Percentiles rank a stretch among this genome's conserved stretches.
Evolutionary conservation across 2,888 invertebrate genomes (phyloP).

Genomic region (Ditula angustiorana): DNA sequence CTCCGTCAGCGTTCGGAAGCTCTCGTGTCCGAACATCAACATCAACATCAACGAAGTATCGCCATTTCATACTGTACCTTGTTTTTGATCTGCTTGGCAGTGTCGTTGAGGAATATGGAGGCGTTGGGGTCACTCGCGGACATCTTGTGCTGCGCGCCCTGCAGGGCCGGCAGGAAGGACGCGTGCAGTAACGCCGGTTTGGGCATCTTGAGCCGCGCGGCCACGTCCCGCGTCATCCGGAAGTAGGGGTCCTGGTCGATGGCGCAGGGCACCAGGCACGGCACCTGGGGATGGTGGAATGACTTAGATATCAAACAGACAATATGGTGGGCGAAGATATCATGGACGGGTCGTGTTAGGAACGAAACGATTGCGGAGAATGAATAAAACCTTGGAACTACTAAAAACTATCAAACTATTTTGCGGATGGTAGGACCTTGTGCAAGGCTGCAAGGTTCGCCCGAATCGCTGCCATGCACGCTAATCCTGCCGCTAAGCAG

Average conservation of each 20-base stretch:
- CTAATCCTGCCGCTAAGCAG: too few species aligned
- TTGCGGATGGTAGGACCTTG: too few species aligned
- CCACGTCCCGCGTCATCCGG: constrained; percentile 99
- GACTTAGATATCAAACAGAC: too few species aligned
- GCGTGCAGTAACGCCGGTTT: constrained; percentile 96
- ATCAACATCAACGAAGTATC: neutral
- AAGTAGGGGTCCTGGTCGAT: constrained; percentile 99
- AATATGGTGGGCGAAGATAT: too few species aligned
- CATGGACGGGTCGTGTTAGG: too few species aligned
- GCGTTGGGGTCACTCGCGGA: constrained; percentile 97
- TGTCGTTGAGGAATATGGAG: constrained; percentile 97
- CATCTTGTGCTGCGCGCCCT: constrained; percentile 99
- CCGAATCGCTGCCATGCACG: too few species aligned
- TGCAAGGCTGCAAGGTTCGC: too few species aligned
- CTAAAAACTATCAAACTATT: too few species aligned
- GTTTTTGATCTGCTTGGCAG: constrained; percentile 97
- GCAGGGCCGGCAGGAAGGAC: constrained; percentile 96
- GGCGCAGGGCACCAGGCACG: constrained; percentile 96
- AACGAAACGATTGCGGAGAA: too few species aligned
- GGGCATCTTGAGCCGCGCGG: constrained; percentile 93
- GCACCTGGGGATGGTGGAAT: constrained; percentile 60
- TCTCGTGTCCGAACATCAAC: neutral
- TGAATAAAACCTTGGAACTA: too few species aligned
- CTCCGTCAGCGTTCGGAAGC: neutral
- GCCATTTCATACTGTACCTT: constrained; percentile 86